Evolutionary conservation across 92 coral and sea anemone species (phyloP), one percentile per base, ranked within the genome.

Genomic region (Bergia sp.): DNA sequence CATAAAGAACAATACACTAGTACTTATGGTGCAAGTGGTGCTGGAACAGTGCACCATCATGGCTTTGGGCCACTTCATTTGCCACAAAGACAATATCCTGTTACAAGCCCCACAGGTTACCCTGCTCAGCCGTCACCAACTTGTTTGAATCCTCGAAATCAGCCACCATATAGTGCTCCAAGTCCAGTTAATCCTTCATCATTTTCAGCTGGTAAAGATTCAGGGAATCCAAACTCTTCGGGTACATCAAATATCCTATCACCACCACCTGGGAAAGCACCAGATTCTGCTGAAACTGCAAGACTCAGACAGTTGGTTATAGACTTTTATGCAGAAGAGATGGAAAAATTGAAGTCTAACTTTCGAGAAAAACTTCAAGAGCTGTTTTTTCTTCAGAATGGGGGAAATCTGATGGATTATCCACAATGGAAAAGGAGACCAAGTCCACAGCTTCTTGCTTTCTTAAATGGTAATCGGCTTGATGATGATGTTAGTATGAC

Each of bases 31-130:
- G 95, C 95, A 57, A 94, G 91, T 37, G 90, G 97, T 36, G 94
- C 98, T 8, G 98, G 98, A 37, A 96, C 99, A 4, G 90, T 94
- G 7, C 99, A 97, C 73, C 99, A 96, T 88, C 98, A 92, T 88
- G 95, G 96, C 41, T 97, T 89, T 77, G 94, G 91, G 53, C 40
- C 92, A 55, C 94, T 94, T 78, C 92, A 73, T 81, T 82, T 93
- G 72, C 80, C 93, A 12, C 96, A 93, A 49, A 84, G 87, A 39
- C 66, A 79, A 13, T 84, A 71, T 82, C 94, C 99, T 6, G 86
- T 95, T 38, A 95, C 94, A 75, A 95, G 95, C 69, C 96, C 98
- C 18, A 86, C 94, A 6, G 93, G 93, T 43, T 93, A 92, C 85
- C 93, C 98, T 44, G 89, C 89, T 90, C 96, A 95, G 66, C 92